Evolutionary conservation across 2,113 vertebrate species (phyloP), one percentile per base, ranked within the genome.

Genomic region (Chlamydotis undulata): DNA sequence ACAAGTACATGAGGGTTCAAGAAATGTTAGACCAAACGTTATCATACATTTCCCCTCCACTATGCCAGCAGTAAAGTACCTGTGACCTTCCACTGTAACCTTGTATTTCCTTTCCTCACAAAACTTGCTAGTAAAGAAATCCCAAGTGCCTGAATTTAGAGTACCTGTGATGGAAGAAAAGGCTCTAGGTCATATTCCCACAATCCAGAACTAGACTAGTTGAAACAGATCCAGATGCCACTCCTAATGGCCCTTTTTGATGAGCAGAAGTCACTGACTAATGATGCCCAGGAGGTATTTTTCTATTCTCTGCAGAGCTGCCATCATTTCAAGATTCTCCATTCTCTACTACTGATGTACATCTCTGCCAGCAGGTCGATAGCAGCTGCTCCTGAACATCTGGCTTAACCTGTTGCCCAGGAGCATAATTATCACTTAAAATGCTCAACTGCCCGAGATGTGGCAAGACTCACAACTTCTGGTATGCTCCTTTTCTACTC

Each of bases 391-490:
- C 69, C 73, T 82, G 47, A 96, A 94, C 86, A 95, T 80, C 86
- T 95, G 88, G n/a, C 86, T 92, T 78, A 90, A 93, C 64, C 82
- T 75, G 24, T 41, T 97, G 94, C 88, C 91, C 91, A 92, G 76
- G 19, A 87, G 19, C 57, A 56, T 82, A 95, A 94, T 96, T 91
- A 91, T 85, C 75, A 86, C 75, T 82, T 92, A 37, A 1, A 96
- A 70, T 26, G 61, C 47, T 68, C 76, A 78, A 45, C 26, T 87
- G 71, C 69, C 79, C 26, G 59, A 90, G 17, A 64, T 33, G 15
- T 87, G 52, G 82, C 49, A 90, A 75, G 56, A 82, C 35, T 43
- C 45, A 74, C 19, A 13, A 23, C 50, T 93, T 70, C 49, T 84
- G 7, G 22, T 73, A 26, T 10, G 14, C 6, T 70, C 15, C 31